Evolutionary conservation across 2,888 invertebrate genomes (phyloP).

Genomic region (Anticlea derivata): DNA sequence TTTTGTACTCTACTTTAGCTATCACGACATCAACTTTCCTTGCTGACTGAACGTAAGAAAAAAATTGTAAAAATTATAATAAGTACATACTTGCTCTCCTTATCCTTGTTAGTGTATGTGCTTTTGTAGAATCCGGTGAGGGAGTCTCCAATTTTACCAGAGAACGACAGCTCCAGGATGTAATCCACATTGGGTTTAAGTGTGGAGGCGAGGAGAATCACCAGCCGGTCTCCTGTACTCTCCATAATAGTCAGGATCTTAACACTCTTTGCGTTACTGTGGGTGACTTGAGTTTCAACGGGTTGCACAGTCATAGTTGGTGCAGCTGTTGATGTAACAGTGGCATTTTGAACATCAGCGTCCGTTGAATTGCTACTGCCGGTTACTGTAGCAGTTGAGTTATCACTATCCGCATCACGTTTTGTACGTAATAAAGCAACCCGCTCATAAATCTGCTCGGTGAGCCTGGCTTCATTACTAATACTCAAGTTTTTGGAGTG

Average conservation of each 20-base stretch:
- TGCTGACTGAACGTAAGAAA: too few species aligned
- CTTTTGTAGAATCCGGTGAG: slow-evolving; percentile 88
- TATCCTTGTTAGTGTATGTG: slow-evolving; percentile 79
- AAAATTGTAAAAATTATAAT: too few species aligned
- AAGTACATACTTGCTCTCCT: slow-evolving; percentile 69
- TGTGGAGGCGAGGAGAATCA: slow-evolving; percentile 59
- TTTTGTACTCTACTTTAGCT: too few species aligned
- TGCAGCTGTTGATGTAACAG: slow-evolving; percentile 24
- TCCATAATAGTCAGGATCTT: slow-evolving; percentile 58
- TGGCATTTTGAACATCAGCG: slow-evolving; percentile 24
- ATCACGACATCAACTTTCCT: too few species aligned
- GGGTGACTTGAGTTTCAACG: slow-evolving; percentile 64
- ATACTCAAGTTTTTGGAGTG: slow-evolving; percentile 79
- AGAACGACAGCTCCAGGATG: slow-evolving; percentile 80
- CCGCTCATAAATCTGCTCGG: slow-evolving; percentile 74
- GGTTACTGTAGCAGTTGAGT: slow-evolving; percentile 31
- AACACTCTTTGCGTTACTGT: slow-evolving; percentile 65
- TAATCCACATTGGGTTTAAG: slow-evolving; percentile 79
- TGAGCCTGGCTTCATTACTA: slow-evolving; percentile 61
- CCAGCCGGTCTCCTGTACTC: slow-evolving; percentile 64
- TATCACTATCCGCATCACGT: slow-evolving; percentile 42
- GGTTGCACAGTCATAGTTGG: slow-evolving; percentile 29
- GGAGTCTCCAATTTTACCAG: slow-evolving; percentile 83
- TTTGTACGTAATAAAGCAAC: slow-evolving; percentile 55
- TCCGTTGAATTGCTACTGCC: slow-evolving; percentile 27